phyloP scores from a whole-genome alignment of 2,113 vertebrate species.

The Madoqua kirkii region DNA sequence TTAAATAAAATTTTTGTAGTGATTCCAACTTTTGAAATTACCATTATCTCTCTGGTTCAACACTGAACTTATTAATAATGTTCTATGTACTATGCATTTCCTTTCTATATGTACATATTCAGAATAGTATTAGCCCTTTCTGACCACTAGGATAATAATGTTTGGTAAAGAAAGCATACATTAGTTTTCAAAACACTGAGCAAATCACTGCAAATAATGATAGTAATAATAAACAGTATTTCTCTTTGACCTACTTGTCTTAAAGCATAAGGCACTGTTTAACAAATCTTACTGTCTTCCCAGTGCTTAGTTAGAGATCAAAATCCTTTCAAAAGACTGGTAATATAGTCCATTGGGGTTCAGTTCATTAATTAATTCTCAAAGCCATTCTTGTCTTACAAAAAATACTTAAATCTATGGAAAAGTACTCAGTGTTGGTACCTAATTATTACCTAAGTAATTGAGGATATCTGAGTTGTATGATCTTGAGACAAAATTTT shows the following conservation, averaged over 20 bases:
- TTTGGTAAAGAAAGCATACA: background rate
- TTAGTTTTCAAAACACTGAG: constrained; percentile 29
- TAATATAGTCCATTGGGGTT: background rate
- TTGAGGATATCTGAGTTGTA: background rate
- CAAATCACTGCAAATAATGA: background rate
- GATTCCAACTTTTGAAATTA: background rate
- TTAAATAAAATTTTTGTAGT: background rate
- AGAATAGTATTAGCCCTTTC: background rate
- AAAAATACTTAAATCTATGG: background rate
- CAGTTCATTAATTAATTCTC: background rate
- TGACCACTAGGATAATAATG: background rate
- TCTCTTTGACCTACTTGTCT: background rate
- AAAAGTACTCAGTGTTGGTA: background rate
- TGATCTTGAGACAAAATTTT: background rate
- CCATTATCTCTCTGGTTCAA: background rate
- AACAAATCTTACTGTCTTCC: background rate
- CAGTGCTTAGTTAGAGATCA: background rate
- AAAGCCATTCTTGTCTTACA: background rate
- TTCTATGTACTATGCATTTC: background rate
- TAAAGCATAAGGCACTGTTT: constrained; percentile 17
- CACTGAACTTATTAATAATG: background rate
- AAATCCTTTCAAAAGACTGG: background rate
- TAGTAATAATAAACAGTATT: background rate
- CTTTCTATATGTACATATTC: background rate
- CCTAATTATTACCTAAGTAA: constrained; percentile 9